A percentile compares a stretch with the other conserved stretches of the same genome.
These are phyloP conservation scores for Drosophila melanica DNA, from an alignment of 1,140 invertebrate species.

Conservation along the genomic window DNA sequence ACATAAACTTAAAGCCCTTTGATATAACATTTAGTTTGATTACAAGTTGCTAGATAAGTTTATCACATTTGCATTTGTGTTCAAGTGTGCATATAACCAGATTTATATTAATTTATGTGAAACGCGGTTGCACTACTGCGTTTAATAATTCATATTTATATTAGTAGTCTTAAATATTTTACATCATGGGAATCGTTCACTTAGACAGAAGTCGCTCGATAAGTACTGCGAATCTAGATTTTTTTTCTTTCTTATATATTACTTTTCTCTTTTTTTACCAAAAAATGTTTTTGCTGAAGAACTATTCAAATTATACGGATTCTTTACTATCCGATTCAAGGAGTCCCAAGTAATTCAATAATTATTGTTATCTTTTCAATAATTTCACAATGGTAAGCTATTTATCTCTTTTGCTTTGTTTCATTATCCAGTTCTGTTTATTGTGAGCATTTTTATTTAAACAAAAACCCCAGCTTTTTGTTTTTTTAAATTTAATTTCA, in stretches of 20 bases:
- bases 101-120: conserved; percentile 12
- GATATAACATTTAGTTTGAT: background rate
- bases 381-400: too few species aligned
- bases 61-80: conserved; percentile 17
- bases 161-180: background rate
- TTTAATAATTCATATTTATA: conserved; percentile 1
- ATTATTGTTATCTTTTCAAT: too few species aligned
- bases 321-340: too few species aligned
- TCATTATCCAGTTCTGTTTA: background rate
- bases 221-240: too few species aligned
- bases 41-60: background rate
- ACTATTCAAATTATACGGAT: too few species aligned
- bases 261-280: too few species aligned
- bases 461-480: background rate
- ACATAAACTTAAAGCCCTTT: background rate
- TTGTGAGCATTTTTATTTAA: background rate
- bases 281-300: too few species aligned
- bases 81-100: background rate
- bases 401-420: background rate
- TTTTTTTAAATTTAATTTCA: background rate
- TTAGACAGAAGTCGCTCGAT: background rate
- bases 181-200: background rate
- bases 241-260: too few species aligned
- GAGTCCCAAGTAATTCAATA: too few species aligned
- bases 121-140: background rate